These are phyloP conservation scores for Ctenoplectra terminalis DNA, from an alignment of 1,140 invertebrate species.

Conservation along the genomic window DNA sequence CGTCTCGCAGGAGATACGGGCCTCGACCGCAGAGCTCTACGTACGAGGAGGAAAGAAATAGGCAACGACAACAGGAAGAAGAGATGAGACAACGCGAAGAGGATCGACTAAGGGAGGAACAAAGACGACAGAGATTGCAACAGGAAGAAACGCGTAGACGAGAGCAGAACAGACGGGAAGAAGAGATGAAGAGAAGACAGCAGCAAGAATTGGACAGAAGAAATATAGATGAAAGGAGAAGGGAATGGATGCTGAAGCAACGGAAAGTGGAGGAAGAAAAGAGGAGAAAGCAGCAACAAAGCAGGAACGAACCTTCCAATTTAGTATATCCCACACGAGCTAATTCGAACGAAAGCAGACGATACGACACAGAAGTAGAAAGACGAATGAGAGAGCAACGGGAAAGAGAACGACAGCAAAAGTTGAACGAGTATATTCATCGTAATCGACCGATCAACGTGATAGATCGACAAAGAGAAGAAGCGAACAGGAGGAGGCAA, in stretches of 20 bases:
- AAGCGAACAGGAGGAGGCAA: constrained; percentile 9
- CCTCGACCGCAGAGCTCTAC: not conserved
- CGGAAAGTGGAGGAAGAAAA: constrained; percentile 25
- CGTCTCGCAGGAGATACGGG: not conserved
- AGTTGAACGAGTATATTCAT: constrained; percentile 57
- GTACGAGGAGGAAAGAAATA: constrained; percentile 5
- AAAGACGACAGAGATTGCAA: not conserved
- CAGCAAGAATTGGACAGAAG: constrained; percentile 23
- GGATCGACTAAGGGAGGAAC: not conserved
- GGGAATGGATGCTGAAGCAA: constrained; percentile 44
- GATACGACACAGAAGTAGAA: constrained; percentile 6
- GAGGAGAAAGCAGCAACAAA: constrained; percentile 21
- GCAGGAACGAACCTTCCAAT: constrained; percentile 15
- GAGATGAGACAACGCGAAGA: not conserved
- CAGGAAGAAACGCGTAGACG: not conserved
- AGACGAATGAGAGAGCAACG: constrained; percentile 26
- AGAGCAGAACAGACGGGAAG: not conserved
- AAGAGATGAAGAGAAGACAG: constrained; percentile 7
- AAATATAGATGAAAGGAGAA: constrained; percentile 38
- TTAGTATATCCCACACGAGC: not conserved
- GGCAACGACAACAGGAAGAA: not conserved
- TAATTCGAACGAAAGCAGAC: constrained; percentile 5
- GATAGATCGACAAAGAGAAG: constrained; percentile 2
- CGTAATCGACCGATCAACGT: constrained; percentile 62
- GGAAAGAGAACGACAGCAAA: constrained; percentile 43